These are phyloP conservation scores for Deilephila elpenor DNA, from an alignment of 2,888 invertebrate species.

Conservation along the genomic window DNA sequence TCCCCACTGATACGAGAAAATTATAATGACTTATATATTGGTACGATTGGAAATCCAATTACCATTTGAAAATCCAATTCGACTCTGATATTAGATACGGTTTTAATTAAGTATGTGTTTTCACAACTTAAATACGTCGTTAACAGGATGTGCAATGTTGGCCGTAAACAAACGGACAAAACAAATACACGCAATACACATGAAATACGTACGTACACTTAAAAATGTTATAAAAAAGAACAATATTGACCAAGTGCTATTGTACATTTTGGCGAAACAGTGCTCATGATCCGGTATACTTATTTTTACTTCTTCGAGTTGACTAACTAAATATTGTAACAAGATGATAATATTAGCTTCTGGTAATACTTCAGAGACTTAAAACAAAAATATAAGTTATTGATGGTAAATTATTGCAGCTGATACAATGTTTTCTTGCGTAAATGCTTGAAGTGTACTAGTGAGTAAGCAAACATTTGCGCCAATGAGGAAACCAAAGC, in stretches of 20 bases:
- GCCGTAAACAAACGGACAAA: constrained; percentile 38
- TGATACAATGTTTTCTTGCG: not conserved
- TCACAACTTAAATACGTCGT: constrained; percentile 49
- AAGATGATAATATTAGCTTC: too few relatives aligned
- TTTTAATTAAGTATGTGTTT: constrained; percentile 17
- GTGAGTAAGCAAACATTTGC: constrained; percentile 8
- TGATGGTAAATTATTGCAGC: too few relatives aligned
- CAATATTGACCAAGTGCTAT: constrained; percentile 30
- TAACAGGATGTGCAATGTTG: constrained; percentile 65
- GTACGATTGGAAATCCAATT: not conserved
- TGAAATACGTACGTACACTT: constrained; percentile 29
- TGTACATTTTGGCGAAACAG: not conserved
- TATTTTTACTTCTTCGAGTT: not conserved
- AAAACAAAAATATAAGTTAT: too few relatives aligned
- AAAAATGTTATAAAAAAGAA: constrained; percentile 32
- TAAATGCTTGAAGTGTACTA: not conserved
- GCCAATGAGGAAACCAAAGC: constrained; percentile 13
- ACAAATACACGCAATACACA: constrained; percentile 38
- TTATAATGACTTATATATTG: not conserved
- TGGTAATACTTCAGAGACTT: too few relatives aligned
- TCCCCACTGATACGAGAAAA: constrained; percentile 15
- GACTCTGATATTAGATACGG: not conserved
- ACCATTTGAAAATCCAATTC: not conserved
- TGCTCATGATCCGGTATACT: not conserved
- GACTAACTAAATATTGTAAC: not conserved